These are phyloP conservation scores for Idaea aversata DNA, from an alignment of 2,888 invertebrate genomes.

Conservation along the genomic window DNA sequence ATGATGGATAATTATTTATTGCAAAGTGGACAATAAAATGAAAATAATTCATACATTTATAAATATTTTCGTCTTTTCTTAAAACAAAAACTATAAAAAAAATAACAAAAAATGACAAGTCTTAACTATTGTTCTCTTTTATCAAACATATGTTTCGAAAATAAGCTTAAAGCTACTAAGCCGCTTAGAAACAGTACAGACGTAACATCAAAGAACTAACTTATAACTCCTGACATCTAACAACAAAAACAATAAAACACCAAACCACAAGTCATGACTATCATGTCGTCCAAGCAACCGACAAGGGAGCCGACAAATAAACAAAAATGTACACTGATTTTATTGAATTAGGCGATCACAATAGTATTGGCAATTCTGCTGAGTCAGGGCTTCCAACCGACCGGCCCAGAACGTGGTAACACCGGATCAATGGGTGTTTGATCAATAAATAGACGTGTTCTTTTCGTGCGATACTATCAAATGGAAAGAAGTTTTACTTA, in stretches of 20 bases:
- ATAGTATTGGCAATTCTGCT: slow-evolving; percentile 59
- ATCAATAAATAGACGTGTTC: slow-evolving; percentile 71
- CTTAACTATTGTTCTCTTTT: not conserved
- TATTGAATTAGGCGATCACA: slow-evolving; percentile 80
- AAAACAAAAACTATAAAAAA: not conserved
- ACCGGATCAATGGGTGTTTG: slow-evolving; percentile 74
- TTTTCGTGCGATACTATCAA: slow-evolving; percentile 33
- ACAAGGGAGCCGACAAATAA: slow-evolving; percentile 75
- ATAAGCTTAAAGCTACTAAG: not conserved
- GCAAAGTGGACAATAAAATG: not conserved
- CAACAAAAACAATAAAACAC: slow-evolving; percentile 27
- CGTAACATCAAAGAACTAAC: slow-evolving; percentile 7
- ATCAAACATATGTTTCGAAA: not conserved
- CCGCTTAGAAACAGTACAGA: not conserved
- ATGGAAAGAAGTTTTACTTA: not conserved
- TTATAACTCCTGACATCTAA: slow-evolving; percentile 29
- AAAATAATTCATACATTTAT: not conserved
- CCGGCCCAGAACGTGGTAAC: slow-evolving; percentile 73
- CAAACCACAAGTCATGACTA: slow-evolving; percentile 30
- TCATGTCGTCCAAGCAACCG: slow-evolving; percentile 50
- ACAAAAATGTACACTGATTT: slow-evolving; percentile 77
- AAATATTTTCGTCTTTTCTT: not conserved
- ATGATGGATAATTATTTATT: not conserved
- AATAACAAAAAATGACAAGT: not conserved
- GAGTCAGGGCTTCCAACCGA: slow-evolving; percentile 67